phyloP scores from a whole-genome alignment of 2,888 invertebrate species.

The Microdon myrmicae region DNA sequence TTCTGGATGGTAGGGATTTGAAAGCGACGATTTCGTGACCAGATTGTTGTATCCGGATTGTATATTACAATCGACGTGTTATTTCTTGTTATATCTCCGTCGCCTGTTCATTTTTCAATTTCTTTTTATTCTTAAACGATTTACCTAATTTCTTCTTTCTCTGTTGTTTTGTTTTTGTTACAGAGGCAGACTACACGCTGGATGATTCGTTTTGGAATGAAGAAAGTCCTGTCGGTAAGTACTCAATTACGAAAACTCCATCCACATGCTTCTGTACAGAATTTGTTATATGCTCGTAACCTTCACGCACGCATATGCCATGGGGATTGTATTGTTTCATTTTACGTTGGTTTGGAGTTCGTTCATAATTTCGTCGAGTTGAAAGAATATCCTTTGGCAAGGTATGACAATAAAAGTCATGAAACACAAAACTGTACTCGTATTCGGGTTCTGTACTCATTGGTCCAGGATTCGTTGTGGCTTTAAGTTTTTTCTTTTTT shows the following conservation, averaged over 20 bases:
- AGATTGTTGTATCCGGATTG: background rate
- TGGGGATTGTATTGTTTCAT: too few relatives aligned
- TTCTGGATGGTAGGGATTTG: background rate
- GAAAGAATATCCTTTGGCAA: too few relatives aligned
- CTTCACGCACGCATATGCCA: too few relatives aligned
- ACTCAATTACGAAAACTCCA: conserved; percentile 17
- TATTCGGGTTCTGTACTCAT: too few relatives aligned
- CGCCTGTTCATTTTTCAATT: background rate
- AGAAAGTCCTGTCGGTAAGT: conserved; percentile 90
- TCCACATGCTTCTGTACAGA: too few relatives aligned
- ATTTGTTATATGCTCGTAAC: too few relatives aligned
- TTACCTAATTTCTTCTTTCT: conserved; percentile 13
- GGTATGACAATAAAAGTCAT: too few relatives aligned
- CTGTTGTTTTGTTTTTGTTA: conserved; percentile 68
- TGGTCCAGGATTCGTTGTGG: too few relatives aligned
- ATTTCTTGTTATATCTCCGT: background rate
- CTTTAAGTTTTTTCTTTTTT: too few relatives aligned
- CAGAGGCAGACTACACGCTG: conserved; percentile 92
- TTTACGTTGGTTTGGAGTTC: too few relatives aligned
- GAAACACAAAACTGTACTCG: too few relatives aligned
- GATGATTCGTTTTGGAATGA: conserved; percentile 95
- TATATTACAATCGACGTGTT: background rate
- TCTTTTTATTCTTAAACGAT: conserved; percentile 5
- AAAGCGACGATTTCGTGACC: conserved; percentile 9
- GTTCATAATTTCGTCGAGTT: too few relatives aligned